Evolutionary conservation across 2,113 vertebrate species (phyloP).

Genomic region (Hipposideros armiger): DNA sequence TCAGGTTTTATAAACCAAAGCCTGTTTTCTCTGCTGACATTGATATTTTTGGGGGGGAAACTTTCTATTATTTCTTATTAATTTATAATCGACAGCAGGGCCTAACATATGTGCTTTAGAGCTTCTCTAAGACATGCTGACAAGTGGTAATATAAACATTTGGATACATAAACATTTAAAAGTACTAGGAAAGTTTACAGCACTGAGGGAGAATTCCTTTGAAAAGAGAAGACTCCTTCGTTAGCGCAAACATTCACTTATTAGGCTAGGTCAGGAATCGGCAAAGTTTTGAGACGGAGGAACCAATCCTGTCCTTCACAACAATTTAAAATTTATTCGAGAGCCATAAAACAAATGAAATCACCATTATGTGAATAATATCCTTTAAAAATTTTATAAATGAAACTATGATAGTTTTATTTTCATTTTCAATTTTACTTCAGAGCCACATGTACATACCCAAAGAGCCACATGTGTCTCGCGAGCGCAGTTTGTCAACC

Average conservation of each 20-base stretch:
- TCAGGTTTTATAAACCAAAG: slow-evolving; percentile 6
- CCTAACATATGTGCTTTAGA: background rate
- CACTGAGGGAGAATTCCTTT: background rate
- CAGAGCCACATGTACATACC: too few species aligned
- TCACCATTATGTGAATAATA: too few species aligned
- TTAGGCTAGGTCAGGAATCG: background rate
- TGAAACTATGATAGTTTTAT: too few species aligned
- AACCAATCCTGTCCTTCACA: too few species aligned
- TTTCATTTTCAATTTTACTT: too few species aligned
- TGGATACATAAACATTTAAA: background rate
- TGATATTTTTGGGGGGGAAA: background rate
- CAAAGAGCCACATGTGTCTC: too few species aligned
- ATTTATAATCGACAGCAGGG: background rate
- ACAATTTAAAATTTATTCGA: too few species aligned
- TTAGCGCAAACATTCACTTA: background rate
- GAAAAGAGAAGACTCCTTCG: background rate
- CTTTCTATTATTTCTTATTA: background rate
- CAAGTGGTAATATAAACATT: background rate
- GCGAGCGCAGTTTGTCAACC: too few species aligned
- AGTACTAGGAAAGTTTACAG: background rate
- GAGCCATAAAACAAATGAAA: too few species aligned
- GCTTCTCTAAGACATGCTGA: background rate
- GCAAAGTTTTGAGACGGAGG: too few species aligned
- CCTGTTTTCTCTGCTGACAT: background rate
- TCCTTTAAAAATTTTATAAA: too few species aligned